Percentiles rank a stretch among this genome's conserved stretches.
Evolutionary conservation across 1,140 invertebrate species (phyloP).

Genomic region (Anoplophora glabripennis): DNA sequence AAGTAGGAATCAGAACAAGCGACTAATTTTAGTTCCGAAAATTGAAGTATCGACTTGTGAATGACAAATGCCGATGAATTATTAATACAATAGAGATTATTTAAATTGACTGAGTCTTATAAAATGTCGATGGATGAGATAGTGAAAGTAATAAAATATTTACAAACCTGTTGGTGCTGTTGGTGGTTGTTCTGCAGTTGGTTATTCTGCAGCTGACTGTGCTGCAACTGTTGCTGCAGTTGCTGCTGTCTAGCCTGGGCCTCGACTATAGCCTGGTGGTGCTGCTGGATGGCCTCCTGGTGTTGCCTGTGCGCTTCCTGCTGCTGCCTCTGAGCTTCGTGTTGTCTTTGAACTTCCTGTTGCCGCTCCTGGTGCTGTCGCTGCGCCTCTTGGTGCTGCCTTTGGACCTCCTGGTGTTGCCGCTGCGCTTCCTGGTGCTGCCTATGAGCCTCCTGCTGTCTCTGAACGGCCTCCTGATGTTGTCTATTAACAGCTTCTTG

Average conservation of each 20-base stretch:
- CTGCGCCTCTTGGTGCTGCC: slow-evolving; percentile 35
- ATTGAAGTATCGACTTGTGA: too few species aligned
- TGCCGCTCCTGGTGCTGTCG: slow-evolving; percentile 45
- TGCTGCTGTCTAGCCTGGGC: slow-evolving; percentile 39
- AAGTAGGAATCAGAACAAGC: too few species aligned
- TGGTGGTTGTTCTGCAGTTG: slow-evolving; percentile 32
- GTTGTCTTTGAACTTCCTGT: slow-evolving; percentile 34
- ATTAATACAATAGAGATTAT: too few species aligned
- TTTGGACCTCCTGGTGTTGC: slow-evolving; percentile 38
- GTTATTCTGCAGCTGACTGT: slow-evolving; percentile 18
- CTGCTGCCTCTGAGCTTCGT: slow-evolving; percentile 39
- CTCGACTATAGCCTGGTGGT: slow-evolving; percentile 39
- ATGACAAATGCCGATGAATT: too few species aligned
- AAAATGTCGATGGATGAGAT: too few species aligned
- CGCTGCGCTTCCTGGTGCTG: slow-evolving; percentile 44
- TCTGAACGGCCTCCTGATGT: slow-evolving; percentile 40
- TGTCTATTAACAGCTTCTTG: slow-evolving; percentile 38
- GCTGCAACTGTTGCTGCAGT: slow-evolving; percentile 30
- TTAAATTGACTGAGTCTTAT: too few species aligned
- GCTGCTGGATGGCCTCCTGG: slow-evolving; percentile 37
- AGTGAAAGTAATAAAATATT: neutral
- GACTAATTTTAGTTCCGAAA: too few species aligned
- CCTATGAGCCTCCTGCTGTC: slow-evolving; percentile 36
- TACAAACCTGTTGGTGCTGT: slow-evolving; percentile 23
- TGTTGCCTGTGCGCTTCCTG: slow-evolving; percentile 35